Conservation (phyloP, 2,113 vertebrate species). For the Gymnarchus niloticus region DNA sequence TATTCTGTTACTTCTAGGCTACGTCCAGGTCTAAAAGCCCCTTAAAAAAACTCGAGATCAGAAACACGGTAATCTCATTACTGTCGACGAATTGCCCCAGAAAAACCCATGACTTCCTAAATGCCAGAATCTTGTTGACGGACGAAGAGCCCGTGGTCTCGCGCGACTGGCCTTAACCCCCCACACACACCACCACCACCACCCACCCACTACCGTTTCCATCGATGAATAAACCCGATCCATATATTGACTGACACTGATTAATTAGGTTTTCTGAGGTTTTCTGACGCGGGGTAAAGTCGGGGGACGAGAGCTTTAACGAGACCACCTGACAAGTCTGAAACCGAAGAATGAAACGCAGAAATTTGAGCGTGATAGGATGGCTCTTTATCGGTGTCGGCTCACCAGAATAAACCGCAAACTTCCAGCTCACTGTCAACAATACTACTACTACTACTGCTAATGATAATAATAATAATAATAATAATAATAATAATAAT, state of each 20-base stretch:
- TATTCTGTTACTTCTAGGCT: background rate
- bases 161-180: background rate
- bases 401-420: background rate
- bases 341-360: conserved; percentile 33
- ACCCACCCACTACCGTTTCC: background rate
- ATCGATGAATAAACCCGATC: conserved; percentile 65
- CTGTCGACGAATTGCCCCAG: background rate
- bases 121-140: background rate
- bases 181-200: background rate
- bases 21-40: background rate
- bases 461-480: background rate
- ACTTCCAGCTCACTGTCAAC: background rate
- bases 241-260: conserved; percentile 74
- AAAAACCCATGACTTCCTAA: background rate
- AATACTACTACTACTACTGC: too few relatives aligned
- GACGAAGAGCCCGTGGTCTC: background rate
- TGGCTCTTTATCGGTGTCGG: background rate
- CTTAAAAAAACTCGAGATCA: background rate
- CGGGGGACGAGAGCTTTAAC: conserved; percentile 15
- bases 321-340: conserved; percentile 33
- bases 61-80: background rate
- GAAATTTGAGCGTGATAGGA: background rate
- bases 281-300: conserved; percentile 41
- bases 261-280: conserved; percentile 64
- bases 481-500: background rate